Evolutionary conservation across 2,113 vertebrate genomes (phyloP).

Genomic region (Eudyptes chrysolophus): DNA sequence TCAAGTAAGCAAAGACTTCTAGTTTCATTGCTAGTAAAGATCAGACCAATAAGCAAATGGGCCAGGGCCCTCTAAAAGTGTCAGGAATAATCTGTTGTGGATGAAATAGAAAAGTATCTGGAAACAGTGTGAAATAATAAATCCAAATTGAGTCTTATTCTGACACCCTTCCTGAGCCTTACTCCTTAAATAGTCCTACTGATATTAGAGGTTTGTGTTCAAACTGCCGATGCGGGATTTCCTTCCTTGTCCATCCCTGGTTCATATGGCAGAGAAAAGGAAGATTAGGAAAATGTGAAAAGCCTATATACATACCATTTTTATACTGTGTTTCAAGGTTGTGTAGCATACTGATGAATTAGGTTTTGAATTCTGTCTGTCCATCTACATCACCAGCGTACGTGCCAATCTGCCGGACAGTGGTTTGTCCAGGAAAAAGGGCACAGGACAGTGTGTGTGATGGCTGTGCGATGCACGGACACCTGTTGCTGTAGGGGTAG

Average conservation of each 20-base stretch:
- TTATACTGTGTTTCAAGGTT: background rate
- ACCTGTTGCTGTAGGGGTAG: background rate
- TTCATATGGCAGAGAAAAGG: background rate
- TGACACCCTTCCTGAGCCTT: background rate
- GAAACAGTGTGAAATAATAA: conserved; percentile 62
- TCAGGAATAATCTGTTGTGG: conserved; percentile 73
- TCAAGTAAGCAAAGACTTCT: conserved; percentile 69
- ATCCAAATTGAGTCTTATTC: conserved; percentile 1
- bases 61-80: conserved; percentile 73
- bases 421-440: background rate
- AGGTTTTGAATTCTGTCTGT: background rate
- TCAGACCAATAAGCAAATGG: conserved; percentile 75
- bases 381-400: background rate
- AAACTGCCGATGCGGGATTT: background rate
- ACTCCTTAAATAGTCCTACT: background rate
- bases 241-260: background rate
- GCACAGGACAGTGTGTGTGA: background rate
- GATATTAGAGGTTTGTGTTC: background rate
- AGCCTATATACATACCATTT: background rate
- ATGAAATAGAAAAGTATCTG: conserved; percentile 65
- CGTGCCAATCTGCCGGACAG: background rate
- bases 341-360: background rate
- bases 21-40: conserved; percentile 74
- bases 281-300: background rate
- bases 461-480: rapidly evolving